Evolutionary conservation across 2,113 vertebrate genomes (phyloP).

Genomic region (Sisor rabdophorus): DNA sequence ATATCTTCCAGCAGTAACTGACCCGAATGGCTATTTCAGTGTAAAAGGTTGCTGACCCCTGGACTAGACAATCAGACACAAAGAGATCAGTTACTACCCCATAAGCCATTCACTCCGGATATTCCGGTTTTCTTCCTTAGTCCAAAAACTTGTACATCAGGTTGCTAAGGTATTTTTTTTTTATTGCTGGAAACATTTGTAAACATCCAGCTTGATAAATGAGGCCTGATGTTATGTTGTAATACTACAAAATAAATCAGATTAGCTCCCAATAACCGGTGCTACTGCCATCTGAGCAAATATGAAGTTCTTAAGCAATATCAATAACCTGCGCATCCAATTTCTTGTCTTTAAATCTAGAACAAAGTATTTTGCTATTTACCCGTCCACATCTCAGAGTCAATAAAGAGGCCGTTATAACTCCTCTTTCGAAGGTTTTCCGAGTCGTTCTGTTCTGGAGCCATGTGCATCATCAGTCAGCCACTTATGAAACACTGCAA

Average conservation of each 20-base stretch:
- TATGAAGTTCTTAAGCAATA: neutral
- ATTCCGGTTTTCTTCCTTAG: too few species aligned
- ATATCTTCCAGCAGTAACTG: too few species aligned
- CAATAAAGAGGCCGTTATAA: slow-evolving; percentile 64
- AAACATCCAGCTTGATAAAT: neutral
- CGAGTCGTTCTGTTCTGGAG: slow-evolving; percentile 47
- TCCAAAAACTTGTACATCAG: too few species aligned
- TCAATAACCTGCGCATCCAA: neutral
- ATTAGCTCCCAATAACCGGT: neutral
- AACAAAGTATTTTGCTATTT: neutral
- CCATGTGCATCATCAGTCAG: slow-evolving; percentile 66
- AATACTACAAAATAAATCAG: neutral
- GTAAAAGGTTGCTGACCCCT: too few species aligned
- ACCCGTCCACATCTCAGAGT: slow-evolving; percentile 13
- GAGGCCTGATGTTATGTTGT: neutral
- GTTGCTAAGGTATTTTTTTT: too few species aligned
- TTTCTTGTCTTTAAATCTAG: neutral
- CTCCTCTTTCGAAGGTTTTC: slow-evolving; percentile 70
- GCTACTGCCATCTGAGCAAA: neutral
- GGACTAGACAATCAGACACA: too few species aligned
- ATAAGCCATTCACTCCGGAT: too few species aligned
- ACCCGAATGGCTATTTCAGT: too few species aligned
- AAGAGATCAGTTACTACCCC: too few species aligned
- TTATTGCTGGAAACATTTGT: neutral
- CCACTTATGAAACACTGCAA: slow-evolving; percentile 87